These are phyloP conservation scores for Boloria euphrosyne DNA, from an alignment of 2,888 invertebrate genomes.

Conservation along the genomic window DNA sequence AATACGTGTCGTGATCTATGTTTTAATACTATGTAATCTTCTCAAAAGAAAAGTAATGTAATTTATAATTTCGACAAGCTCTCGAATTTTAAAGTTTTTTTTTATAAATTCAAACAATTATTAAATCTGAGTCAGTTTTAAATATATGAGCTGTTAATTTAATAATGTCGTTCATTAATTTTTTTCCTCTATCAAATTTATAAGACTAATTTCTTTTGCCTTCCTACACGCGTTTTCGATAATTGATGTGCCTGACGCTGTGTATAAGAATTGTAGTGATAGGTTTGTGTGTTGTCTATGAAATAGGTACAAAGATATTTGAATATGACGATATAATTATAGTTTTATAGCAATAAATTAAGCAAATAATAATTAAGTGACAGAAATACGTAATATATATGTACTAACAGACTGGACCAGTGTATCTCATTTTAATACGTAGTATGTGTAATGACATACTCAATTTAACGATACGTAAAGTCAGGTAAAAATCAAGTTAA, in stretches of 20 bases:
- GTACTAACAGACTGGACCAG: too few relatives aligned
- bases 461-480: slow-evolving; percentile 4
- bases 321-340: too few relatives aligned
- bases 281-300: slow-evolving; percentile 10
- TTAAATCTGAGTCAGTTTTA: slow-evolving; percentile 27
- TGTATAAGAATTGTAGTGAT: slow-evolving; percentile 4
- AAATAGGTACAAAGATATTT: background rate
- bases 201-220: slow-evolving; percentile 35
- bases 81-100: slow-evolving; percentile 8
- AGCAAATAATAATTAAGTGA: too few relatives aligned
- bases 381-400: too few relatives aligned
- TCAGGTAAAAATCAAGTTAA: slow-evolving; percentile 19
- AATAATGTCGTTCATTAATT: slow-evolving; percentile 39
- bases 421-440: too few relatives aligned
- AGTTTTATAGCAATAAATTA: too few relatives aligned
- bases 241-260: slow-evolving; percentile 22
- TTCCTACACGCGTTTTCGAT: slow-evolving; percentile 31
- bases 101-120: slow-evolving; percentile 22
- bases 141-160: slow-evolving; percentile 37
- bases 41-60: too few relatives aligned
- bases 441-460: too few relatives aligned
- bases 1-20: too few relatives aligned
- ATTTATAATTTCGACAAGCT: slow-evolving; percentile 1
- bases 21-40: too few relatives aligned
- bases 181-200: slow-evolving; percentile 26